Percentiles rank a stretch among this genome's conserved stretches.
Evolutionary conservation across 2,888 invertebrate species (phyloP).

Genomic region (Lepidochitona cinerea): DNA sequence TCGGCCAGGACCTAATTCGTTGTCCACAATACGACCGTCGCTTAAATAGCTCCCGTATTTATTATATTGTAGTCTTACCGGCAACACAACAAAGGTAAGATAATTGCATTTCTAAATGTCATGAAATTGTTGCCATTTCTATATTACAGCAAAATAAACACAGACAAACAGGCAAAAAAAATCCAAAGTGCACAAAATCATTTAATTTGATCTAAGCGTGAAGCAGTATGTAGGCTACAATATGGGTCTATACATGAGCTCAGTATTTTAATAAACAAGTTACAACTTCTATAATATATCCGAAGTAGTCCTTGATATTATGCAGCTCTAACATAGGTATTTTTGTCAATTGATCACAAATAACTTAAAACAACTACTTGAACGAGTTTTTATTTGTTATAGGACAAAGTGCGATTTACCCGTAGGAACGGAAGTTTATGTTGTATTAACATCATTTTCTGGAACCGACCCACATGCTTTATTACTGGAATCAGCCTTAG

Average conservation of each 20-base stretch:
- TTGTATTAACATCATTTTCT: conserved; percentile 50
- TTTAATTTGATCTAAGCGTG: too few species aligned
- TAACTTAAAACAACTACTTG: too few species aligned
- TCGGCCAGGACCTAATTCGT: conserved; percentile 36
- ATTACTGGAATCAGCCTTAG: conserved; percentile 40
- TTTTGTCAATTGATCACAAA: too few species aligned
- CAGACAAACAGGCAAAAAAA: not conserved
- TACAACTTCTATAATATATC: too few species aligned
- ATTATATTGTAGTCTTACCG: conserved; percentile 48
- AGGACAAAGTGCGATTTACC: conserved; percentile 35
- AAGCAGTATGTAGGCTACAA: too few species aligned
- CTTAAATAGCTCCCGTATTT: conserved; percentile 43
- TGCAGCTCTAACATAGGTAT: not conserved
- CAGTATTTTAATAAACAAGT: too few species aligned
- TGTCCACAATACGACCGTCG: conserved; percentile 49
- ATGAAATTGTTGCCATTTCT: too few species aligned
- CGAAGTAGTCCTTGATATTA: not conserved
- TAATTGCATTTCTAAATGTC: too few species aligned
- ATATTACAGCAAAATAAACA: too few species aligned
- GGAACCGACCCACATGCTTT: conserved; percentile 52
- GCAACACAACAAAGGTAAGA: not conserved
- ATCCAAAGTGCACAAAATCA: too few species aligned
- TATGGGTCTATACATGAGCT: too few species aligned
- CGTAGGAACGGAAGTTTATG: conserved; percentile 39
- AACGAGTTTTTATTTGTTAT: too few species aligned